Conservation (phyloP, 2,888 invertebrate species). For the Drosophila aldrichi region DNA sequence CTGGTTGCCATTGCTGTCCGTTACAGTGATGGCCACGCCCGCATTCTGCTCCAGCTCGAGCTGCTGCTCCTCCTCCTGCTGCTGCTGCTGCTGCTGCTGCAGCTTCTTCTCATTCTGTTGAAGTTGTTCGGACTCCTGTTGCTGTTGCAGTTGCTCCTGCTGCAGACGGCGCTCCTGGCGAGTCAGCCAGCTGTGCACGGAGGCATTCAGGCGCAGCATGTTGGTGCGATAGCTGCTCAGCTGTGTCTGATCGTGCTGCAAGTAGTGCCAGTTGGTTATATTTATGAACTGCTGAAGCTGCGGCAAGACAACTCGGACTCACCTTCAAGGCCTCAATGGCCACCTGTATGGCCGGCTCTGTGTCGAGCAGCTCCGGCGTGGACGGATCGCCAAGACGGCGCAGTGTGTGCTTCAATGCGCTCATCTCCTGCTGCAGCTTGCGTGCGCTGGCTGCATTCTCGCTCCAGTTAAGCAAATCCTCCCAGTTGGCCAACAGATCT, state of each 20-base stretch:
- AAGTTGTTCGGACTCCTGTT: slow-evolving; percentile 62
- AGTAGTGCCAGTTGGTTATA: neutral
- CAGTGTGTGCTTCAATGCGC: slow-evolving; percentile 83
- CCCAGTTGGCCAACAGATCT: slow-evolving; percentile 85
- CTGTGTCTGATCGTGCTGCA: slow-evolving; percentile 84
- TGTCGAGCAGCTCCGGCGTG: slow-evolving; percentile 83
- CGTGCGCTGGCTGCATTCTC: slow-evolving; percentile 85
- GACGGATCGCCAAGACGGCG: slow-evolving; percentile 84
- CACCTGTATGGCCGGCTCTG: slow-evolving; percentile 85
- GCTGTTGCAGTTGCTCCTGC: slow-evolving; percentile 68
- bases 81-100: slow-evolving; percentile 13
- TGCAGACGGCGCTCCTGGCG: slow-evolving; percentile 84
- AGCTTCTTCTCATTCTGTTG: slow-evolving; percentile 18
- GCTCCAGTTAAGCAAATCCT: slow-evolving; percentile 85
- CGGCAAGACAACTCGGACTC: slow-evolving; percentile 16
- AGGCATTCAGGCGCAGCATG: slow-evolving; percentile 85
- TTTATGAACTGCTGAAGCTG: neutral
- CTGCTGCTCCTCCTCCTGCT: slow-evolving; percentile 11
- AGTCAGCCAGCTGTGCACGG: slow-evolving; percentile 86
- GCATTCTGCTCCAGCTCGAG: slow-evolving; percentile 23
- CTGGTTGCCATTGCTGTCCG: slow-evolving; percentile 79
- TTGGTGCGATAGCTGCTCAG: slow-evolving; percentile 85
- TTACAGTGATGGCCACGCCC: slow-evolving; percentile 69
- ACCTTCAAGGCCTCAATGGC: slow-evolving; percentile 85
- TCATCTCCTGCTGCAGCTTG: slow-evolving; percentile 85